A percentile compares a stretch with the other conserved stretches of the same genome.
Conservation (phyloP, 2,113 vertebrate species). For the Lanius collurio region DNA sequence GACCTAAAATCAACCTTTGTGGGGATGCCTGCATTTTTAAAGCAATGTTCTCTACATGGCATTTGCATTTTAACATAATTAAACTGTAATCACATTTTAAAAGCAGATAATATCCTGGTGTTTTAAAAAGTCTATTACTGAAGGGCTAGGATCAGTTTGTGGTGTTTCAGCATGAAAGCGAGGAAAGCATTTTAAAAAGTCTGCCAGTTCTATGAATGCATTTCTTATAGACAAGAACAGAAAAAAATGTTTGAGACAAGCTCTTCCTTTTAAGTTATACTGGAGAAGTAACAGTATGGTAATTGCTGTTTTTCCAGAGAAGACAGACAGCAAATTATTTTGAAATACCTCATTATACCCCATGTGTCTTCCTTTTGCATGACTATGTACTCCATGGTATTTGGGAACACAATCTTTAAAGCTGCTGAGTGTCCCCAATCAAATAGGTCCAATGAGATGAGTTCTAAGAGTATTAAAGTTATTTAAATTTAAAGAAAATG, state of each 20-base stretch:
- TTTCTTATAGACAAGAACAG: not conserved
- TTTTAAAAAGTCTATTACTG: not conserved
- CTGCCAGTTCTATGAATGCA: not conserved
- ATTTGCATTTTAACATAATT: not conserved
- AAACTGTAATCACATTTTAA: not conserved
- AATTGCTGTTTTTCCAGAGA: conserved; percentile 41
- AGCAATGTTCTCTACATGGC: not conserved
- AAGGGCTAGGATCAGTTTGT: not conserved
- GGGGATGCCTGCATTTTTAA: not conserved
- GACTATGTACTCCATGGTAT: not conserved
- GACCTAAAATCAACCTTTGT: not conserved
- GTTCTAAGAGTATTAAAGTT: not conserved
- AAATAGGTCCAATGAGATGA: not conserved
- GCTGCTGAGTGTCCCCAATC: not conserved
- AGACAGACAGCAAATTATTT: conserved; percentile 22
- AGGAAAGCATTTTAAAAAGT: not conserved
- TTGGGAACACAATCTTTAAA: not conserved
- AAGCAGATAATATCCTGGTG: not conserved
- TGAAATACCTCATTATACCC: conserved; percentile 28
- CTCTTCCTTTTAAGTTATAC: not conserved
- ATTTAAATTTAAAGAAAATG: conserved; percentile 3
- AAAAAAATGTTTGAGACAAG: not conserved
- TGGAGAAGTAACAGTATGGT: conserved; percentile 8
- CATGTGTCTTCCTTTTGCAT: not conserved
- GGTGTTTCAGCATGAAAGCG: not conserved